Conservation (phyloP, 35 echinoderm and acorn worm species). For the Ophioderma brevispina region DNA sequence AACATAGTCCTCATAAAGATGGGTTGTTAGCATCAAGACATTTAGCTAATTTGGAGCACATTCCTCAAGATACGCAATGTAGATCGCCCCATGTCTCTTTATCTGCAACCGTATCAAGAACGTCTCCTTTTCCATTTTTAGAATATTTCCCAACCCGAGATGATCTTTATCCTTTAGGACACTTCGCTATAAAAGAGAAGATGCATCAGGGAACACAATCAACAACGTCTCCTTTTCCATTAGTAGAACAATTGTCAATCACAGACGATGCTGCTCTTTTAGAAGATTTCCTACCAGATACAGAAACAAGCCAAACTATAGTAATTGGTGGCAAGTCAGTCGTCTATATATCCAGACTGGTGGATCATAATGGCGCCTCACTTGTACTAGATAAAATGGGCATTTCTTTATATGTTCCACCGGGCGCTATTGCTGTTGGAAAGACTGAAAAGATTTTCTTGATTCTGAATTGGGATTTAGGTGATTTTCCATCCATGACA, state of each 20-base stretch:
- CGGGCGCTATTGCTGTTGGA: conserved; percentile 68
- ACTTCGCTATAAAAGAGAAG: no score
- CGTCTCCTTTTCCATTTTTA: no score
- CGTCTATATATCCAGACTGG: conserved; percentile 75
- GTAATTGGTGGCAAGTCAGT: conserved; percentile 61
- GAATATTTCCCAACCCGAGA: no score
- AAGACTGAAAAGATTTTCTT: conserved; percentile 68
- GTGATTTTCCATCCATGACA: conserved; percentile 70
- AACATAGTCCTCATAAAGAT: no score
- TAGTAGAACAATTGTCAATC: neutral
- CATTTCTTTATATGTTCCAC: conserved; percentile 85
- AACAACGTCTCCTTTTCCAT: neutral
- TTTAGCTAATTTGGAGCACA: neutral
- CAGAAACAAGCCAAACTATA: conserved; percentile 53
- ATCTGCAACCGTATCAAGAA: no score
- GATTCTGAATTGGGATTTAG: conserved; percentile 86
- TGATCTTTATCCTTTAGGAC: no score
- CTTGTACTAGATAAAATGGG: conserved; percentile 90
- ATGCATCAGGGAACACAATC: neutral
- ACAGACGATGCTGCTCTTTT: neutral
- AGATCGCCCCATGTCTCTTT: neutral
- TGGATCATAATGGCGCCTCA: conserved; percentile 60
- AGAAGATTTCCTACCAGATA: conserved; percentile 24
- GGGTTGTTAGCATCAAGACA: neutral
- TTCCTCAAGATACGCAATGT: neutral